Percentiles rank a stretch among this genome's conserved stretches.
These are phyloP conservation scores for Podarcis siculus DNA, from an alignment of 2,797 vertebrate species.

Conservation along the genomic window DNA sequence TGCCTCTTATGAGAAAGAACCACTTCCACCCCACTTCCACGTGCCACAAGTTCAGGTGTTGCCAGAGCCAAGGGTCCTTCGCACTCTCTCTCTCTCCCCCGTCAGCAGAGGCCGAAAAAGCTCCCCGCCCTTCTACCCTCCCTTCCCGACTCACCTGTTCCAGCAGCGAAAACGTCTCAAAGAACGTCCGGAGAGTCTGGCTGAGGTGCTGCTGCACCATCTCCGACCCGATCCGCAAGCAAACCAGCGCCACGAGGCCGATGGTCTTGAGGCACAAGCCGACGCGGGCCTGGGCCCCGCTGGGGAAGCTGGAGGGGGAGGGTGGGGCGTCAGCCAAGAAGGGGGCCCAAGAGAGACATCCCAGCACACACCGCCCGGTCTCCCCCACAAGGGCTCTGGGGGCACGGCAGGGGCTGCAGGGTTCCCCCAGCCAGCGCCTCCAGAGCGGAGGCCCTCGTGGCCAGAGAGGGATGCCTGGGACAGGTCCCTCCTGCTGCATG, in stretches of 20 bases:
- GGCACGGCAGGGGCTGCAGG: too few relatives aligned
- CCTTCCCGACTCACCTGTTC: constrained; percentile 83
- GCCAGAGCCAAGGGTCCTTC: too few relatives aligned
- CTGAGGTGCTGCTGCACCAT: constrained; percentile 98
- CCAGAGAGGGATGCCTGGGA: not conserved
- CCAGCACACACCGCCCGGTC: too few relatives aligned
- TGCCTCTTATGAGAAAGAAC: not conserved
- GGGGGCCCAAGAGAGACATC: too few relatives aligned
- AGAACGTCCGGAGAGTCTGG: constrained; percentile 89
- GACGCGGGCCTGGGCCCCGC: constrained; percentile 92
- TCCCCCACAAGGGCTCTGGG: too few relatives aligned
- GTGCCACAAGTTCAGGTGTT: not conserved
- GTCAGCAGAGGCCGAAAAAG: accelerated
- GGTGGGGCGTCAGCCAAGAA: not conserved
- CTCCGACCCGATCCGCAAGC: constrained; percentile 94
- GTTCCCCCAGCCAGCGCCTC: not conserved
- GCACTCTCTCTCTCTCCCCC: too few relatives aligned
- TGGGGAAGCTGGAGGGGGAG: constrained; percentile 87
- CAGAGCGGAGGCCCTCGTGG: not conserved
- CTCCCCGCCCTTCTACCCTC: not conserved
- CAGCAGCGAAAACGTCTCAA: constrained; percentile 87
- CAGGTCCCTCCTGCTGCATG: not conserved
- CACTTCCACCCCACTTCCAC: not conserved
- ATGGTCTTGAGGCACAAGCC: constrained; percentile 93
- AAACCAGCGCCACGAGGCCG: constrained; percentile 94